These are phyloP conservation scores for Lichenostomus cassidix DNA, from an alignment of 2,113 vertebrate species.

Conservation along the genomic window DNA sequence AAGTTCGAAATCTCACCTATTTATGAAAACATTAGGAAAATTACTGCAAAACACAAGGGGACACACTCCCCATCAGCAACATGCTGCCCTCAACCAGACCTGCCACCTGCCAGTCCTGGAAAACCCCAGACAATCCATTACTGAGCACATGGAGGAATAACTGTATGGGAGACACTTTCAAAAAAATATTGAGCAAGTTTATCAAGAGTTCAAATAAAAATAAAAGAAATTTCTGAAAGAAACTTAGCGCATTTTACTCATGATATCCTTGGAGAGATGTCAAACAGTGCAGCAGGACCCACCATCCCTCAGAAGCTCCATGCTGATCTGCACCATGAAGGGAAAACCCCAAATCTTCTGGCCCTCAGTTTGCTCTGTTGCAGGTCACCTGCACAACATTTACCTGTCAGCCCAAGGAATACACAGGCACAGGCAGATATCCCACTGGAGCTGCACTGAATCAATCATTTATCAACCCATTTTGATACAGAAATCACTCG, in stretches of 20 bases:
- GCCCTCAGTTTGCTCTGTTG: background rate
- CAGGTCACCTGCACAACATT: background rate
- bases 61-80: background rate
- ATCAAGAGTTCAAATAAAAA: background rate
- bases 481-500: background rate
- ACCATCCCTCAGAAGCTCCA: rapidly evolving
- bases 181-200: background rate
- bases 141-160: background rate
- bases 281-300: background rate
- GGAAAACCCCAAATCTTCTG: background rate
- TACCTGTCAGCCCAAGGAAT: rapidly evolving
- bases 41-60: background rate
- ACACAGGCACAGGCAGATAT: rapidly evolving
- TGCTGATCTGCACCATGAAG: background rate
- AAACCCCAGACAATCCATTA: background rate
- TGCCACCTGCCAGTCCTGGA: background rate
- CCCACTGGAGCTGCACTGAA: background rate
- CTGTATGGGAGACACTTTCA: background rate
- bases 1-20: background rate
- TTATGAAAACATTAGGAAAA: background rate
- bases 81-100: rapidly evolving
- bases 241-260: background rate
- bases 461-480: background rate
- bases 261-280: background rate
- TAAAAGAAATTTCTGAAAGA: background rate